These are phyloP conservation scores for Pterophyllum scalare DNA, from an alignment of 2,113 vertebrate species.

Conservation along the genomic window DNA sequence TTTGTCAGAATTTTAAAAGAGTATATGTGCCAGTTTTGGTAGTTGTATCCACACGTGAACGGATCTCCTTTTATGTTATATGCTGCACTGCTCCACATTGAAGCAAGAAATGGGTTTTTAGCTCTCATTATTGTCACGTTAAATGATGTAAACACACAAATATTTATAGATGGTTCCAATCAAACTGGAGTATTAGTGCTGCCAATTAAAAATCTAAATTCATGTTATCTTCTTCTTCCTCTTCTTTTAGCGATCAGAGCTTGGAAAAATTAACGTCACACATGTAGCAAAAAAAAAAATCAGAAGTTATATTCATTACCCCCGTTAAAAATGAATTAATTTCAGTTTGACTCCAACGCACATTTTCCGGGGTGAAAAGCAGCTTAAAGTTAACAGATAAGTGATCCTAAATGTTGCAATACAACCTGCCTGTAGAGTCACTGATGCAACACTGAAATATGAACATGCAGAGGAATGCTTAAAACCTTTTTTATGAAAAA, in stretches of 20 bases:
- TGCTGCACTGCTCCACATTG: fast-evolving
- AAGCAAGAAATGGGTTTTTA: not conserved
- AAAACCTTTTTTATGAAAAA: not conserved
- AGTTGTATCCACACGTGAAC: no score
- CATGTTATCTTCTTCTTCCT: not conserved
- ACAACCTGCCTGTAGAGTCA: not conserved
- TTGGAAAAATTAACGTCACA: not conserved
- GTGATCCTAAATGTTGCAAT: conserved; percentile 2
- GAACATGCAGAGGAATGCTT: not conserved
- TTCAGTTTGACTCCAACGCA: not conserved
- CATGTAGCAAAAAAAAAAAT: not conserved
- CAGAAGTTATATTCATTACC: fast-evolving
- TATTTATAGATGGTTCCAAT: not conserved
- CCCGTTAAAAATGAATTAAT: not conserved
- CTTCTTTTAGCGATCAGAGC: not conserved
- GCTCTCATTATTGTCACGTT: not conserved
- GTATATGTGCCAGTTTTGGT: not conserved
- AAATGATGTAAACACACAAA: not conserved
- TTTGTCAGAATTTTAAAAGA: fast-evolving
- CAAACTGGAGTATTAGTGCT: not conserved
- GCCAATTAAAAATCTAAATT: not conserved
- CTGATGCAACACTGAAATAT: not conserved
- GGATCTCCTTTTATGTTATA: not conserved
- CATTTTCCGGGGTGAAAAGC: not conserved
- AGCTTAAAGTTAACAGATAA: not conserved